Conservation (phyloP, 2,797 vertebrate genomes). For the Lateolabrax maculatus region DNA sequence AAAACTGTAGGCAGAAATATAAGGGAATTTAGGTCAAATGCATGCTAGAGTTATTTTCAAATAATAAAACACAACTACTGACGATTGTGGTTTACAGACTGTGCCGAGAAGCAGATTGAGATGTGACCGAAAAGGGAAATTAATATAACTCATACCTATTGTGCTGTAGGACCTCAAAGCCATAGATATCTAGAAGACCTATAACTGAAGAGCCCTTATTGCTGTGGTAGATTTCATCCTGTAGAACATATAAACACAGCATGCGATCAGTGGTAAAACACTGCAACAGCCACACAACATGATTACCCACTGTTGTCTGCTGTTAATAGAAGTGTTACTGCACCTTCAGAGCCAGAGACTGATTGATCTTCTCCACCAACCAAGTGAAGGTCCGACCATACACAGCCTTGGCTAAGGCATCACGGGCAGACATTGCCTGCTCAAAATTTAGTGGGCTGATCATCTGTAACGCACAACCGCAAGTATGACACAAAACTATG, state of each 20-base stretch:
- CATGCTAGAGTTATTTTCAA: neutral
- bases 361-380: slow-evolving; percentile 96
- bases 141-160: slow-evolving; percentile 88
- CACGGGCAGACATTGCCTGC: slow-evolving; percentile 93
- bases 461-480: slow-evolving; percentile 84
- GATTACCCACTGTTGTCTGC: neutral
- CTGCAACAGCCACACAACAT: neutral
- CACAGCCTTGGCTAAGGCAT: slow-evolving; percentile 93
- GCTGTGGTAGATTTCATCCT: slow-evolving; percentile 91
- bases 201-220: slow-evolving; percentile 91
- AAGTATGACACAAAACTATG: neutral
- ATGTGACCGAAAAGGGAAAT: neutral
- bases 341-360: slow-evolving; percentile 92
- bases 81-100: neutral
- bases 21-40: neutral
- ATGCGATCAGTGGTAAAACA: slow-evolving; percentile 23
- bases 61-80: neutral
- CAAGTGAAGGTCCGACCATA: slow-evolving; percentile 96
- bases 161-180: slow-evolving; percentile 97
- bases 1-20: slow-evolving; percentile 84
- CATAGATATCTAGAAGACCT: slow-evolving; percentile 97
- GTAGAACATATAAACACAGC: slow-evolving; percentile 15
- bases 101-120: neutral
- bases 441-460: slow-evolving; percentile 94
- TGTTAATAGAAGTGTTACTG: neutral